Base-by-base conservation (phyloP, 2,113 vertebrate species). In the Dicaeum eximium region DNA sequence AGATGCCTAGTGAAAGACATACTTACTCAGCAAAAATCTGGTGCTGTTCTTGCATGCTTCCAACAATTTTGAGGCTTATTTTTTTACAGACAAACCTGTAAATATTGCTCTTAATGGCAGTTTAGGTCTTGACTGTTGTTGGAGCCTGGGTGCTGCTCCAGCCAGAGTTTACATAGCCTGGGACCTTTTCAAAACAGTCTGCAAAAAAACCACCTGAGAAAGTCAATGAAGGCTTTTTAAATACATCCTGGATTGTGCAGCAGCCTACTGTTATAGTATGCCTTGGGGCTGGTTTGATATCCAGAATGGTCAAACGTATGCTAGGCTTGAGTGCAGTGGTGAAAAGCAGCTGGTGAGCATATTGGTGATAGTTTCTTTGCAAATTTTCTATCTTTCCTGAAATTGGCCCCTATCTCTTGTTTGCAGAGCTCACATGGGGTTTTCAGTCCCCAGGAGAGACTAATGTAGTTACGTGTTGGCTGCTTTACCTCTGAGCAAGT, bases 381-480 rank as follows among this genome's bases (percentile, higher is more conserved):
- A 6, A 56, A 19, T 48, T 51, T 60, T 82, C 11, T 33, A 6
- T 67, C 57, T 70, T 81, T 48, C 37, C 54, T 69, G 70, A 72
- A 85, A 69, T 24, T 24, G 45, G 13, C 15, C 17, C 8, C 24
- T 64, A 13, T 57, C 22, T 86, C 13, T 53, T 38, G 10, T 53
- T 65, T 51, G 44, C 66, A 72, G 65, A 75, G 27, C 66, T 91
- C 35, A n/a, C 16, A 5, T 0, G 15, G 16, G 9, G 23, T 54
- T 64, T 78, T 66, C 56, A 73, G 50, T 53, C 16, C 40, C 8
- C 9, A 47, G 37, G 42, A 90, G 17, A 72, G 28, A 45, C 15
- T 1, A 1, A 16, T 1, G 72, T 54, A 31, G 22, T 61, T 65
- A 60, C 0, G 0, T 13, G 10, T 40, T 77, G 66, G 4, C 28